Percentiles rank a stretch among this genome's conserved stretches.
Conservation (phyloP, 2,888 invertebrate species). For the Eristalis intricaria region DNA sequence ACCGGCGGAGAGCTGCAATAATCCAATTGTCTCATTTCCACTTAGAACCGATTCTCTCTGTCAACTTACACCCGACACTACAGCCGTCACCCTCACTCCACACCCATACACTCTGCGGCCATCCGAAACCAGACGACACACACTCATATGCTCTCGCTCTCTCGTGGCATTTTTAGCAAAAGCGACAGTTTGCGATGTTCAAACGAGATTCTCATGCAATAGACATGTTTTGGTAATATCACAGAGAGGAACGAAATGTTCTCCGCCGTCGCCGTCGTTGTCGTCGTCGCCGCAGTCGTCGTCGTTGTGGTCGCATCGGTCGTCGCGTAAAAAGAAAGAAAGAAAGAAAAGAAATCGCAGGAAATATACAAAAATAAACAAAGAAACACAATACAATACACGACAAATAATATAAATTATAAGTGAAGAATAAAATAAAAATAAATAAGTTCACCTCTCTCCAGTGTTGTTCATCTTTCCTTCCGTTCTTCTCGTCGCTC, state of each 20-base stretch:
- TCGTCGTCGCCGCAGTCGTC: constrained; percentile 42
- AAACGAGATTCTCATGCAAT: constrained; percentile 68
- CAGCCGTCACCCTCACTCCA: constrained; percentile 1
- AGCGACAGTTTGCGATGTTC: constrained; percentile 72
- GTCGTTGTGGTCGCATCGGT: constrained; percentile 66
- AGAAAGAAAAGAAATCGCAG: constrained; percentile 48
- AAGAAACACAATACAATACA: constrained; percentile 40
- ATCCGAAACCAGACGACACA: not conserved
- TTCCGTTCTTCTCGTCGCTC: constrained; percentile 46
- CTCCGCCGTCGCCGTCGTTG: constrained; percentile 54
- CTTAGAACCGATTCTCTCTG: constrained; percentile 43
- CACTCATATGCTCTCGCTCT: constrained; percentile 40
- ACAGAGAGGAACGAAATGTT: constrained; percentile 67
- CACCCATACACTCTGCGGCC: not conserved
- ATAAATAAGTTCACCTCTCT: constrained; percentile 53
- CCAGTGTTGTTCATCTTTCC: constrained; percentile 31
- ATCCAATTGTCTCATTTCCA: constrained; percentile 53
- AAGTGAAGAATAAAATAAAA: constrained; percentile 48
- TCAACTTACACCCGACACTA: not conserved
- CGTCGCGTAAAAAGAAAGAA: constrained; percentile 53
- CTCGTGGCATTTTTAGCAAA: constrained; percentile 70
- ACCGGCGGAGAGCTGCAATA: not conserved
- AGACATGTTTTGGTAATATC: constrained; percentile 72
- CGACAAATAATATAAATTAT: constrained; percentile 34
- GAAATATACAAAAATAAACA: constrained; percentile 18